Evolutionary conservation across 2,888 invertebrate species (phyloP), one percentile per base, ranked within the genome.

Genomic region (Tuberolachnus salignus): DNA sequence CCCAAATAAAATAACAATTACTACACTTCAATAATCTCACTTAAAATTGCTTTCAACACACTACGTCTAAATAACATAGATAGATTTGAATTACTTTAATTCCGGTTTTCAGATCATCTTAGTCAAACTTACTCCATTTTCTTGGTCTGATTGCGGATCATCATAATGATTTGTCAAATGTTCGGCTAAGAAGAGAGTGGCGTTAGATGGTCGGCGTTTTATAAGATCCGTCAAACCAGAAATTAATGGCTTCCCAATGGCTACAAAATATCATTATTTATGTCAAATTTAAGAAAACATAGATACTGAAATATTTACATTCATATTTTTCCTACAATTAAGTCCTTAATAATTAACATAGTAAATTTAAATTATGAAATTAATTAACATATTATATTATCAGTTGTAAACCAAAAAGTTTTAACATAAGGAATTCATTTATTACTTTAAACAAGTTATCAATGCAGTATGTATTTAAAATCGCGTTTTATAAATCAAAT

Each of bases 141-240:
- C 75, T 57, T 57, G 46, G 53, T 75, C 75, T 23, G 16, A 75
- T 57, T 49, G 75, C 46, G 44, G 57, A 67, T 75, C 75, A 21
- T 75, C 49, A 11, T 1, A 67, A 75, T 67, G 57, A n/a, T 75
- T 75, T 13, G 75, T 67, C 49, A 75, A 67, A 67, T 75, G 57
- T 57, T 75, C 75, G 4, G 75, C 75, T 67, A 75, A 75, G 34
- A 67, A 57, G 2, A 75, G 34, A 26, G 57, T 67, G 8, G 75
- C 67, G 6, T 75, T 75, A 83, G 90, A 89, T 9, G 96, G 97
- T 83, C 95, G 90, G 83, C 90, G 90, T 83, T 93, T 92, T 81
- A 94, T 94, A 82, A 97, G 94, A 87, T 96, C 95, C 80, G 95
- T 94, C 83, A 97, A 88, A 80, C 95, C 96, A 88, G 93, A 92